Evolutionary conservation across 1,140 invertebrate species (phyloP), one percentile per base, ranked within the genome.

Genomic region (Cheumatopsyche charites): DNA sequence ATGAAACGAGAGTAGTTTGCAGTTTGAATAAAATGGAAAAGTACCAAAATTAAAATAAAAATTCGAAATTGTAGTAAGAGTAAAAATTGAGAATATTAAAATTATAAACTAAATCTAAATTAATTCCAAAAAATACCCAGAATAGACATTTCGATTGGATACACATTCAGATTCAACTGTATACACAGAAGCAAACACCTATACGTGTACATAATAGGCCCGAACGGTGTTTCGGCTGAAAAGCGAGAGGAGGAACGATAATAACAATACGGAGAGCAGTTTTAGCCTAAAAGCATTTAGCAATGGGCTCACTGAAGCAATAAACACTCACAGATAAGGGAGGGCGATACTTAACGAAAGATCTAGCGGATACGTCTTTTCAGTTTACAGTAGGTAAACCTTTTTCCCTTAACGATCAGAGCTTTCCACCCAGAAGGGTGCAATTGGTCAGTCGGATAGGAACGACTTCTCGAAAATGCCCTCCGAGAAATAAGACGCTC

Each of bases 251-350:
- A 61, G 36, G 67, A 70, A 62, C 49, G 67, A 70, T 70, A 70
- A 70, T 70, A 70, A 70, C 67, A 70, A 62, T 70, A 70, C 67
- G 55, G 55, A 62, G 67, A 70, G 41, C 67, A 70, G 67, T 68
- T 70, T 70, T 70, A 70, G 67, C 67, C 67, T 70, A 70, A 70
- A 70, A 70, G 67, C 67, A 70, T 70, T 70, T 70, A 70, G 67
- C 67, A 70, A 70, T 70, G 67, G 67, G 58, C 67, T 62, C 67
- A 62, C 41, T 62, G 55, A 70, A 70, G 67, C 67, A 70, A 70
- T 70, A 70, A 70, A 70, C 67, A 70, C 67, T 70, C 67, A 29
- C 25, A 70, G 67, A 70, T 70, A 70, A 70, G 67, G 55, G 67
- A 43, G 52, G 67, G 66, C 66, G 49, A 68, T 68, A 55, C 66